A percentile compares a stretch with the other conserved stretches of the same genome.
phyloP scores from a whole-genome alignment of 2,888 invertebrate genomes.

The Lasioglossum figueresi region DNA sequence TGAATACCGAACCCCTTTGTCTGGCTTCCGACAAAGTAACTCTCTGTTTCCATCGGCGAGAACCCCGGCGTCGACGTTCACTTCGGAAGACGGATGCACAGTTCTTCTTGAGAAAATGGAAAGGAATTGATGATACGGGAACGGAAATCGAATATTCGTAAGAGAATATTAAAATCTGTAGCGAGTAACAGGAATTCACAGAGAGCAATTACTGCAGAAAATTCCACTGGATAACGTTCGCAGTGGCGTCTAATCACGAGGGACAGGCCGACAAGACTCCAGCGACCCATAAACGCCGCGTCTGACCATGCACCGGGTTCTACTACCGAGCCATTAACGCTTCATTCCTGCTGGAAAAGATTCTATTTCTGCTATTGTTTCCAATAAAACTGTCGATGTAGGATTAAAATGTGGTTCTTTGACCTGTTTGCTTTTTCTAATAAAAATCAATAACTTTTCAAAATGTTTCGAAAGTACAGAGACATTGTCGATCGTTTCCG shows the following conservation, averaged over 20 bases:
- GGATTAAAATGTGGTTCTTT: neutral
- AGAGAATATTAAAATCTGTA: neutral
- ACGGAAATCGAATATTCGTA: neutral
- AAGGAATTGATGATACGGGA: no score
- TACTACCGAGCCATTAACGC: conserved; percentile 7
- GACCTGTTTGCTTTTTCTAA: no score
- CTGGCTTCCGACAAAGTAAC: neutral
- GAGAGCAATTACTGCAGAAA: neutral
- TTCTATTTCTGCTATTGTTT: neutral
- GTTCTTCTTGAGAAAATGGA: no score
- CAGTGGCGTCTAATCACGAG: neutral
- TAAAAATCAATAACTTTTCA: neutral
- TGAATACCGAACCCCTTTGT: neutral
- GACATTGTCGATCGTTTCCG: neutral
- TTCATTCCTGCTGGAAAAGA: neutral
- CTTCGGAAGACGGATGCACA: no score
- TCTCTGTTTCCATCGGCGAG: no score
- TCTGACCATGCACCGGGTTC: conserved; percentile 1
- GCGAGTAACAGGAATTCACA: neutral
- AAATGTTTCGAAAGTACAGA: neutral
- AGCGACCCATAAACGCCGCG: neutral
- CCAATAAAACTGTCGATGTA: neutral
- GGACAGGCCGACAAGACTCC: neutral
- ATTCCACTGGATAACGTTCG: neutral
- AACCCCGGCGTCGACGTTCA: no score